Percentiles rank a stretch among this genome's conserved stretches.
These are phyloP conservation scores for Hypomecis atomaria DNA, from an alignment of 2,888 invertebrate species.

Conservation along the genomic window DNA sequence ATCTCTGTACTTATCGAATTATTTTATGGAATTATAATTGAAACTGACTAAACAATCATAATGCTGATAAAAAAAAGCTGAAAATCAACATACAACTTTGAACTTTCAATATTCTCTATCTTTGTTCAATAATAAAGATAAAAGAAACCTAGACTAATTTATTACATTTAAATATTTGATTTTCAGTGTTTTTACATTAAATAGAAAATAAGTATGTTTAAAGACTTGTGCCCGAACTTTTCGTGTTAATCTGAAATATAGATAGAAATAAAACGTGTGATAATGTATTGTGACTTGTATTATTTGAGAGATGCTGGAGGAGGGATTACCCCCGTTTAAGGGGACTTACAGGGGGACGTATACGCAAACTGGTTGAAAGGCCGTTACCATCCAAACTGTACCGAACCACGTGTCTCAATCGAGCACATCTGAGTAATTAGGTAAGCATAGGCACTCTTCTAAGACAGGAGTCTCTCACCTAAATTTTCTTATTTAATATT, in stretches of 20 bases:
- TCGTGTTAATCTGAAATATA: conserved; percentile 10
- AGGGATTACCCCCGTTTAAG: no score
- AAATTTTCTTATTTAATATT: no score
- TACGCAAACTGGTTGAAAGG: no score
- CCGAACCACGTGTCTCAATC: no score
- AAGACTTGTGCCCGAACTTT: conserved; percentile 3
- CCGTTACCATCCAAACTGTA: no score
- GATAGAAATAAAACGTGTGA: conserved; percentile 32
- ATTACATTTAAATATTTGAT: conserved; percentile 6
- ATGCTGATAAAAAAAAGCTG: background rate
- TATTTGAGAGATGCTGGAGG: background rate
- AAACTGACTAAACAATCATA: no score
- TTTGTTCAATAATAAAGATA: conserved; percentile 1
- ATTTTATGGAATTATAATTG: no score
- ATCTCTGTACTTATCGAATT: background rate
- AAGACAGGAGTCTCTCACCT: no score
- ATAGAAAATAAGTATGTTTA: background rate
- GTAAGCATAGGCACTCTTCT: background rate
- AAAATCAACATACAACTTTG: conserved; percentile 7
- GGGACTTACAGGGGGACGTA: no score
- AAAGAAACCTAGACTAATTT: background rate
- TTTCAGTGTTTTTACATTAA: background rate
- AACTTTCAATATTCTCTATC: conserved; percentile 2
- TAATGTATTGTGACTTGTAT: conserved; percentile 14
- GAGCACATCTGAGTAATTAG: no score